phyloP scores from a whole-genome alignment of 2,113 vertebrate genomes.

The Oryctolagus cuniculus region mOryCun1.1 NC_091435.1:6771501-6772000 shows the following conservation, averaged over 20 bases:
- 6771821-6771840: constrained; percentile 73
- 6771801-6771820: constrained; percentile 70
- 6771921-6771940: constrained; percentile 61
- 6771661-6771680: not conserved
- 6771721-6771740: not conserved
- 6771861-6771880: constrained; percentile 84
- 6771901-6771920: constrained; percentile 76
- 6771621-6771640: no score
- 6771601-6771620: no score
- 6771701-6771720: not conserved
- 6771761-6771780: not conserved
- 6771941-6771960: constrained; percentile 66
- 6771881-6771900: constrained; percentile 74
- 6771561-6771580: no score
- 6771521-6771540: no score
- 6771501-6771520: no score
- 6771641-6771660: not conserved
- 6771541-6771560: no score
- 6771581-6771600: no score
- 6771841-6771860: constrained; percentile 68
- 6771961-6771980: constrained; percentile 27
- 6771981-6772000: not conserved
- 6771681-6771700: not conserved
- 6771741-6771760: not conserved
- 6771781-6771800: constrained; percentile 59